phyloP scores from a whole-genome alignment of 2,797 vertebrate species.

The Tadarida brasiliensis region DNA sequence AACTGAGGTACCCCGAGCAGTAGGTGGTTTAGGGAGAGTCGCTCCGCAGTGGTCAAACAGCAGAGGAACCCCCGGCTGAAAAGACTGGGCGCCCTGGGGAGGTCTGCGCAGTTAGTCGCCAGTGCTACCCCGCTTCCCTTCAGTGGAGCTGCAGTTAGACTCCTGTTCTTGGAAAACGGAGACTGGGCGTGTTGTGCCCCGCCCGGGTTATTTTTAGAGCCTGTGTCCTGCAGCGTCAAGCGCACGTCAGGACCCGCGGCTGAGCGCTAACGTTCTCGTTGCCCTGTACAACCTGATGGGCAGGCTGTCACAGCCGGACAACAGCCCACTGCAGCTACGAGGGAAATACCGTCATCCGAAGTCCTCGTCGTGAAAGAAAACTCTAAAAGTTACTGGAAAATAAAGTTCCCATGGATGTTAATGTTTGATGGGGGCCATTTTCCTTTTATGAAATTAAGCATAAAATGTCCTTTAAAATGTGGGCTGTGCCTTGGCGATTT shows the following conservation, averaged over 20 bases:
- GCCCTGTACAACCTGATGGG: too few relatives aligned
- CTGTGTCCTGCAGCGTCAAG: slow-evolving; percentile 58
- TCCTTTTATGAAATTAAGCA: slow-evolving; percentile 8
- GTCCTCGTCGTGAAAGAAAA: slow-evolving; percentile 35
- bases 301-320: not conserved
- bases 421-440: not conserved
- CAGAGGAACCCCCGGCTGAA: slow-evolving; percentile 71
- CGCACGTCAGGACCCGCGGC: slow-evolving; percentile 40
- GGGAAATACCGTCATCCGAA: slow-evolving; percentile 23
- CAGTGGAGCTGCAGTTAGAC: slow-evolving; percentile 64
- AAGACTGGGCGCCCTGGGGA: slow-evolving; percentile 73
- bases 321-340: not conserved
- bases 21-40: slow-evolving; percentile 52
- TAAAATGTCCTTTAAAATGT: not conserved
- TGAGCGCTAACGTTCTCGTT: not conserved
- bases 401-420: not conserved
- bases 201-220: slow-evolving; percentile 74
- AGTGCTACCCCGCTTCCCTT: slow-evolving; percentile 61
- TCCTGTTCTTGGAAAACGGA: slow-evolving; percentile 64
- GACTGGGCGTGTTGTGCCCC: slow-evolving; percentile 55
- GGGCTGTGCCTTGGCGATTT: not conserved
- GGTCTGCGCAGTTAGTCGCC: slow-evolving; percentile 80
- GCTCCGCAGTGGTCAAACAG: slow-evolving; percentile 54
- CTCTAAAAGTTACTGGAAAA: slow-evolving; percentile 21
- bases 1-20: slow-evolving; percentile 66